phyloP scores from a whole-genome alignment of 2,113 vertebrate genomes.

The Xenus cinereus region DNA sequence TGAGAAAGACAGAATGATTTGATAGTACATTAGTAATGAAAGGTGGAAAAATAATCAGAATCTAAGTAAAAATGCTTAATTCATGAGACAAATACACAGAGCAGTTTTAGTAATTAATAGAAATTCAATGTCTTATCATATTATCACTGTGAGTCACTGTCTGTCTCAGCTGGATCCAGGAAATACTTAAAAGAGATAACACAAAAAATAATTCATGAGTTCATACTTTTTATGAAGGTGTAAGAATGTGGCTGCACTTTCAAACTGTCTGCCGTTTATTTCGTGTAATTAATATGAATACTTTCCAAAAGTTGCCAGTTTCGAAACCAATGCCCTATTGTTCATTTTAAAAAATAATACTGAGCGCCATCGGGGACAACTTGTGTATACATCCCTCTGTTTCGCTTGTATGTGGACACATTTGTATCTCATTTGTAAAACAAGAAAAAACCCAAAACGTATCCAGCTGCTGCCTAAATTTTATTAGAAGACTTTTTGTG shows the following conservation, averaged over 20 bases:
- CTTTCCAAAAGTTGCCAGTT: background rate
- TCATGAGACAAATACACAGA: slow-evolving; percentile 42
- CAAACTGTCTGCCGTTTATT: background rate
- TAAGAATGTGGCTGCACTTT: slow-evolving; percentile 36
- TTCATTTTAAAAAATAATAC: background rate
- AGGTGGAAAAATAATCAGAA: slow-evolving; percentile 41
- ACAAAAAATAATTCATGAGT: slow-evolving; percentile 52
- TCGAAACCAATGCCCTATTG: background rate
- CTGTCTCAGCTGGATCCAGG: slow-evolving; percentile 2
- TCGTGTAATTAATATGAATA: background rate
- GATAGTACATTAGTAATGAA: slow-evolving; percentile 6
- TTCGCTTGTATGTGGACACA: background rate
- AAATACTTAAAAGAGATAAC: slow-evolving; percentile 42
- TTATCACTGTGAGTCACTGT: background rate
- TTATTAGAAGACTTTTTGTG: background rate
- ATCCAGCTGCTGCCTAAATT: background rate
- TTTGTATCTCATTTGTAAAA: background rate
- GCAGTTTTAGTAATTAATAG: slow-evolving; percentile 47
- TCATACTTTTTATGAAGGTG: slow-evolving; percentile 40
- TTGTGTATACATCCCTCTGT: background rate
- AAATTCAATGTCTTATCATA: slow-evolving; percentile 32
- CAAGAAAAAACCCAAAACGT: background rate
- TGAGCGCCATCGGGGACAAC: accelerated
- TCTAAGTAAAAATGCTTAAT: slow-evolving; percentile 52
- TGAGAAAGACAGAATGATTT: slow-evolving; percentile 35